Base-by-base conservation (phyloP, 2,113 vertebrate genomes). In the Rhynchomys soricoides region DNA sequence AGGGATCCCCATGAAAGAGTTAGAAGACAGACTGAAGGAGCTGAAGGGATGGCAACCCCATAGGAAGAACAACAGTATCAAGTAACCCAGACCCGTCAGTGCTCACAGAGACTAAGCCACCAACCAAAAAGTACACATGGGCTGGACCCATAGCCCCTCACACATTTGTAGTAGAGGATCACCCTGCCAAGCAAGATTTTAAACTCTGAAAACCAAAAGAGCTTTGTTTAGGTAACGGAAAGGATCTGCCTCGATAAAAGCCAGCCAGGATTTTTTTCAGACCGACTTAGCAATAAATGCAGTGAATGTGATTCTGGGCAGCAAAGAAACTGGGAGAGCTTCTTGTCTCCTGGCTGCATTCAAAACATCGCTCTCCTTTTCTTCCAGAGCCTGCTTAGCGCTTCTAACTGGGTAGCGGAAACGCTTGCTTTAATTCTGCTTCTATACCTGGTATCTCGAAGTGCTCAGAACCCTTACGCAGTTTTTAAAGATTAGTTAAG, bases 401-500 rank as follows among this genome's bases (percentile, higher is more conserved):
- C 24, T 9, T 86, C 3, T 85, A 45, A 79, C 0, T 81, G 4
- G 21, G 59, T 45, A 81, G 1, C 6, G 82, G 48, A 73, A 91
- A 64, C 74, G 19, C 29, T 34, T 70, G 9, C 64, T 79, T 81
- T 40, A 31, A 34, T 59, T 66, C 29, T 87, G 71, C 11, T 90
- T 64, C 40, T 50, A 48, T 21, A 92, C 55, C 19, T 81, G 52
- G 31, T 43, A 81, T 77, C 74, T 62, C 81, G 21, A 50, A 79
- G 24, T 90, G 89, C 26, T 92, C 62, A 90, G 52, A 79, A 98
- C 93, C 70, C 40, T 96, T 93, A 85, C 95, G 48, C 62, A 94
- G 31, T 88, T 90, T 97, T 96, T 68, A 81, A 83, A 89, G 26
- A 37, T 73, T 40, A 40, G 48, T 97, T 91, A 97, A 97, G 75